Percentiles rank a stretch among this genome's conserved stretches.
phyloP scores from a whole-genome alignment of 2,797 vertebrate species.

The Molothrus aeneus region DNA sequence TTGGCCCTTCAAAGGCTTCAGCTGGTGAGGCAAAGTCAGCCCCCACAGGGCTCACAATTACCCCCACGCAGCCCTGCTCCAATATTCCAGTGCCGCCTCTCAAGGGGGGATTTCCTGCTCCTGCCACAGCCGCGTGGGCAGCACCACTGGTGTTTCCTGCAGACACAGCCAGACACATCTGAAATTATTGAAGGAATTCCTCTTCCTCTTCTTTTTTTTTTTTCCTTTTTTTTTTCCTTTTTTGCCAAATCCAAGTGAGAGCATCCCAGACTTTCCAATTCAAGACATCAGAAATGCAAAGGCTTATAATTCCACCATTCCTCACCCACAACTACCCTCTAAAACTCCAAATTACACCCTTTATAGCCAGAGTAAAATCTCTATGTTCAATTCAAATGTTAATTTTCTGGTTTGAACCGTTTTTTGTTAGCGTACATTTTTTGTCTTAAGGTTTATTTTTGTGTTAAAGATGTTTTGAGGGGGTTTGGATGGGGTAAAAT shows the following conservation, averaged over 20 bases:
- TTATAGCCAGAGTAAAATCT: accelerated
- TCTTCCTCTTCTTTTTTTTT: no score
- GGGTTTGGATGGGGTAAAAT: accelerated
- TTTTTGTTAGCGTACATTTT: accelerated
- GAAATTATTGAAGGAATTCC: accelerated
- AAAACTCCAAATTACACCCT: not conserved
- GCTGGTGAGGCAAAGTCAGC: not conserved
- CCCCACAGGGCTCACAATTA: accelerated
- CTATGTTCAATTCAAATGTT: accelerated
- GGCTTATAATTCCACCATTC: not conserved
- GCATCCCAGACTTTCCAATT: accelerated
- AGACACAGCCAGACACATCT: not conserved
- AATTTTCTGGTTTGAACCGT: accelerated
- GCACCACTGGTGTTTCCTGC: accelerated
- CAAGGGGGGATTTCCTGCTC: accelerated
- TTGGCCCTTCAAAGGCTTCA: not conserved
- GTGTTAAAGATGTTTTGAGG: not conserved
- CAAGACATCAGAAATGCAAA: accelerated
- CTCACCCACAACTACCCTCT: not conserved
- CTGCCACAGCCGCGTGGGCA: accelerated
- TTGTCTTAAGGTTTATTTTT: accelerated
- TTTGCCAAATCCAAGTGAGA: not conserved
- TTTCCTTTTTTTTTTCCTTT: accelerated
- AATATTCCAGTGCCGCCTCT: accelerated
- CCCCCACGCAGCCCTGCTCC: accelerated